phyloP scores from a whole-genome alignment of 2,888 invertebrate genomes.

The Spodoptera littoralis region DNA sequence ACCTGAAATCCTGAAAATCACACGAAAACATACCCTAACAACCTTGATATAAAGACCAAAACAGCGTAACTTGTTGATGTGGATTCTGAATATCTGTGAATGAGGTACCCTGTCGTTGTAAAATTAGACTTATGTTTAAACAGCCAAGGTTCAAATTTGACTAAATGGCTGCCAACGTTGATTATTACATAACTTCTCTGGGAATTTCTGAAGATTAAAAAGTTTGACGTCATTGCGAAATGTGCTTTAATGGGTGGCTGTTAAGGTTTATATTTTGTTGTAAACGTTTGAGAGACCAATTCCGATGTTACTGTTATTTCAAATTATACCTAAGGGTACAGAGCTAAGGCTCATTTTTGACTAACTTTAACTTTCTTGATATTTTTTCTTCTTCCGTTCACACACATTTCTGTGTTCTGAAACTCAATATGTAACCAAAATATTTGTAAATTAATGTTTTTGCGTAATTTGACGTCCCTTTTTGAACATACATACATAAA shows the following conservation, averaged over 20 bases:
- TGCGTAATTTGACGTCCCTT: no score
- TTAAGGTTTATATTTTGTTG: conserved; percentile 18
- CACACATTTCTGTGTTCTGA: conserved; percentile 15
- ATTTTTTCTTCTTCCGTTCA: conserved; percentile 9
- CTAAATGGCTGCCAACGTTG: conserved; percentile 1
- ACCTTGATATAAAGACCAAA: rapidly evolving
- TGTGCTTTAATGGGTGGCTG: neutral
- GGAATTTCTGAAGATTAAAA: conserved; percentile 11
- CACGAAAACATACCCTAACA: conserved; percentile 5
- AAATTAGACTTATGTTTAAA: neutral
- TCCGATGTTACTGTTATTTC: neutral
- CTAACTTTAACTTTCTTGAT: neutral
- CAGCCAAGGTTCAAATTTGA: neutral
- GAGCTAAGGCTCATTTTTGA: neutral
- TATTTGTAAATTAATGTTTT: conserved; percentile 21
- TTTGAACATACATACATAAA: no score
- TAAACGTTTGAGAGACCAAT: neutral
- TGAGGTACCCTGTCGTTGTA: neutral
- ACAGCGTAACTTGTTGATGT: no score
- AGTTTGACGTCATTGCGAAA: conserved; percentile 8
- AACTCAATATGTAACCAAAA: conserved; percentile 7
- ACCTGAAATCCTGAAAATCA: neutral
- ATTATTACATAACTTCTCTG: conserved; percentile 24
- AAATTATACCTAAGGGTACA: rapidly evolving
- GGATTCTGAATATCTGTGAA: neutral